Base-by-base conservation (phyloP, 1,140 invertebrate species). In the Schlechtendalia chinensis region DNA sequence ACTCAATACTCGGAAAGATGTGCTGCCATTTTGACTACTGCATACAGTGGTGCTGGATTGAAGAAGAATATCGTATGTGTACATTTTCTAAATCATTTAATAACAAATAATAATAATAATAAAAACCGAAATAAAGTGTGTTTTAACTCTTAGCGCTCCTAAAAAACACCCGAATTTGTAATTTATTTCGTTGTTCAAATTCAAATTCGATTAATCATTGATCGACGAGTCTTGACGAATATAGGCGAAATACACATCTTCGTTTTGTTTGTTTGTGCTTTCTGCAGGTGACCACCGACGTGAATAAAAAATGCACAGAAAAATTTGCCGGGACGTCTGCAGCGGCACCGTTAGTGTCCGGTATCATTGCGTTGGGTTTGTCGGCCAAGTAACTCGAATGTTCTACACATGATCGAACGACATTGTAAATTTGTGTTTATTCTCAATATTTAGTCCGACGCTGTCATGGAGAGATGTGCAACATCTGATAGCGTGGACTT, bases 1-100 rank as follows among this genome's bases (percentile, higher is more conserved):
- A 93, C 94, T 54, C 94, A 92, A 92, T 97, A 97, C 85, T 94
- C 94, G 0, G 96, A 97, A 86, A 90, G 89, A 69, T 98, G 96
- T 84, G 89, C 94, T 0, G 93, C 94, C 0, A 96, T 94, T 0
- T 87, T 97, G 58, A 93, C 94, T 1, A 92, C 94, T 0, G 94
- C 96, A 0, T 97, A 96, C 85, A 96, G 94, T 72, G 94, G 94
- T 65, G 91, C 93, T 32, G 91, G 90, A 79, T 93, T 96, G 84
- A 91, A 93, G 86, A 95, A 95, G 89, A 82, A 82, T 22, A 95
- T 97, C 83, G 94, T 96, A 88, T 90, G 90, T 88, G 22, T 59
- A 24, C 14, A 22, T n/a, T n/a, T n/a, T n/a, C n/a, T n/a, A n/a
- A n/a, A n/a, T n/a, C n/a, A n/a, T n/a, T n/a, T n/a, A n/a, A n/a